These are phyloP conservation scores for Tautogolabrus adspersus DNA, from an alignment of 2,113 vertebrate species.

Conservation along the genomic window DNA sequence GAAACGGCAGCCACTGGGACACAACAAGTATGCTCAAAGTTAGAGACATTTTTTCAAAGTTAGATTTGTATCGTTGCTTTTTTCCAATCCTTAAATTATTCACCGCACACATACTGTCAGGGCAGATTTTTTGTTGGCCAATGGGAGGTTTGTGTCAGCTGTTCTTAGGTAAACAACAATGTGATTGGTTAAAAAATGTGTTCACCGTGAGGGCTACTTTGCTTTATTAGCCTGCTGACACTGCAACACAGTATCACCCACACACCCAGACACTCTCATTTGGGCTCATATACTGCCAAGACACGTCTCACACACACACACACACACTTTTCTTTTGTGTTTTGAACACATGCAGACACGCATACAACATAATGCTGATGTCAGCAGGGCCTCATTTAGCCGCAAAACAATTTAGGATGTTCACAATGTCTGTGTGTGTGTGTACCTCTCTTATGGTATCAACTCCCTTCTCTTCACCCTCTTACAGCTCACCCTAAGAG, in stretches of 20 bases:
- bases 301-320: conserved; percentile 7
- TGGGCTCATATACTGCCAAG: conserved; percentile 9
- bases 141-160: conserved; percentile 51
- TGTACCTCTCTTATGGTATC: background rate
- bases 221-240: conserved; percentile 62
- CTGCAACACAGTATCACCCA: conserved; percentile 19
- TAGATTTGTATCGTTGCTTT: background rate
- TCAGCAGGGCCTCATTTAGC: conserved; percentile 70
- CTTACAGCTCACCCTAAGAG: background rate
- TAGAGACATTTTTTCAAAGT: background rate
- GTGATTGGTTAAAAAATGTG: conserved; percentile 62
- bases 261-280: conserved; percentile 14
- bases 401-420: conserved; percentile 64
- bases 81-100: background rate
- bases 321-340: conserved; percentile 14
- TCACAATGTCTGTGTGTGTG: conserved; percentile 19
- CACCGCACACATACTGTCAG: background rate
- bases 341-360: conserved; percentile 11
- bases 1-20: background rate
- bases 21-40: background rate
- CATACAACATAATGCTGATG: conserved; percentile 32
- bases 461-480: background rate
- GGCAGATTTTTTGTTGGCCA: conserved; percentile 14
- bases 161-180: conserved; percentile 40
- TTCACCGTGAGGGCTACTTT: conserved; percentile 53